phyloP scores from a whole-genome alignment of 2,113 vertebrate species.

The Clarias magur region DNA sequence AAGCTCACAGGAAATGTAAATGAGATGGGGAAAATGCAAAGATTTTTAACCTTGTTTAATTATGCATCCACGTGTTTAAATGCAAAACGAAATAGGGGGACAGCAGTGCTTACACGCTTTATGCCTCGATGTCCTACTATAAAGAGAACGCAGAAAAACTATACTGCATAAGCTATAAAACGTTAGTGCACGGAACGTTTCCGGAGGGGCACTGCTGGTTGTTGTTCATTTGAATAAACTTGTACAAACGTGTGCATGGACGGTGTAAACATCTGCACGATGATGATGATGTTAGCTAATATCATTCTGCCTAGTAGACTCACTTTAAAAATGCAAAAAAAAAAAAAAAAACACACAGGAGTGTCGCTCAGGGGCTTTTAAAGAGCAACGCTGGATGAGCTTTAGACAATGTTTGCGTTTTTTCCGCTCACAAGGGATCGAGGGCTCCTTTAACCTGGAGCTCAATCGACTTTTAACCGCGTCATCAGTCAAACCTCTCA shows the following conservation, averaged over 20 bases:
- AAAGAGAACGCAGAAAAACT: neutral
- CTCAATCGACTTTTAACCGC: constrained; percentile 12
- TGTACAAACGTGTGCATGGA: neutral
- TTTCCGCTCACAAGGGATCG: neutral
- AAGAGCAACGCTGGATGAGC: constrained; percentile 14
- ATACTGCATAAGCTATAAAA: neutral
- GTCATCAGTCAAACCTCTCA: constrained; percentile 40
- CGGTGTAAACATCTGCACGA: neutral
- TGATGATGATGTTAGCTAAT: neutral
- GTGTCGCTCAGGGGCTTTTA: constrained; percentile 4
- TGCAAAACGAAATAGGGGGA: constrained; percentile 11
- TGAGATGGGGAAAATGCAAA: constrained; percentile 27
- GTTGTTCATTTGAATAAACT: neutral
- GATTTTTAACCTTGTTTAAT: constrained; percentile 42
- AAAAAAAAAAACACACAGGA: neutral
- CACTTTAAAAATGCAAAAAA: neutral
- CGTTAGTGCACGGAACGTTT: neutral
- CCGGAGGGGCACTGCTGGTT: neutral
- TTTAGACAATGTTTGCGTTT: constrained; percentile 18
- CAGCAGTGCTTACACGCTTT: neutral
- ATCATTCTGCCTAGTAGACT: neutral
- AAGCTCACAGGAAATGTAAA: constrained; percentile 44
- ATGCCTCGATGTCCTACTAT: neutral
- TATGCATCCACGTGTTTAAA: constrained; percentile 23
- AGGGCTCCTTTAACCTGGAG: neutral